Conservation (phyloP, 2,797 vertebrate genomes). For the Sebastes oblongus region DNA sequence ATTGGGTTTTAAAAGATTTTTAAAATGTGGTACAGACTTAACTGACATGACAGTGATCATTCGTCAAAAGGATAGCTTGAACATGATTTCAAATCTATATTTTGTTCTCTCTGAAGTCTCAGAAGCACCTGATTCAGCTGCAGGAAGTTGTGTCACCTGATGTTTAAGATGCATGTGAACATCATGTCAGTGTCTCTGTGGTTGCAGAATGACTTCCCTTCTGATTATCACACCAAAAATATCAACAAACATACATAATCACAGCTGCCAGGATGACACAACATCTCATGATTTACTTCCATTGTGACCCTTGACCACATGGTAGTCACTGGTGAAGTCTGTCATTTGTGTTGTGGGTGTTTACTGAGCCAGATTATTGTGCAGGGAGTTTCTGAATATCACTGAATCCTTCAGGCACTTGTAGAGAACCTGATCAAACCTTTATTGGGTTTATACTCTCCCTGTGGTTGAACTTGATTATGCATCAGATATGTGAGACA, state of each 20-base stretch:
- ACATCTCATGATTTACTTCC: conserved; percentile 1
- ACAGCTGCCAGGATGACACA: not conserved
- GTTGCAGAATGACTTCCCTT: not conserved
- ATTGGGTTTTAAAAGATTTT: too few species aligned
- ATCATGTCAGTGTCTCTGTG: not conserved
- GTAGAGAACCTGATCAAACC: too few species aligned
- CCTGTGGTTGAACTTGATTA: too few species aligned
- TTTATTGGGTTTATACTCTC: too few species aligned
- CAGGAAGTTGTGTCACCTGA: not conserved
- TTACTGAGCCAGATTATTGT: conserved; percentile 28
- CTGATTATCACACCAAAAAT: not conserved
- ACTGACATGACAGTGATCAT: too few species aligned
- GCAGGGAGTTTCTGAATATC: not conserved
- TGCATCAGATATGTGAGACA: too few species aligned
- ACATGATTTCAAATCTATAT: not conserved
- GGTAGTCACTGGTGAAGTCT: not conserved
- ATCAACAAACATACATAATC: not conserved
- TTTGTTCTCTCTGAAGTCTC: not conserved
- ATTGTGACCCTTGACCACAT: conserved; percentile 8
- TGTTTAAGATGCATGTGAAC: not conserved
- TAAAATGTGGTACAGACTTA: not conserved
- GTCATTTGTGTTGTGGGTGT: conserved; percentile 17
- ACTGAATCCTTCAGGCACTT: too few species aligned
- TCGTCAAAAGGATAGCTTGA: not conserved
- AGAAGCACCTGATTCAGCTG: not conserved